Evolutionary conservation across 1,140 invertebrate species (phyloP), one percentile per base, ranked within the genome.

Genomic region (Elysia chlorotica): DNA sequence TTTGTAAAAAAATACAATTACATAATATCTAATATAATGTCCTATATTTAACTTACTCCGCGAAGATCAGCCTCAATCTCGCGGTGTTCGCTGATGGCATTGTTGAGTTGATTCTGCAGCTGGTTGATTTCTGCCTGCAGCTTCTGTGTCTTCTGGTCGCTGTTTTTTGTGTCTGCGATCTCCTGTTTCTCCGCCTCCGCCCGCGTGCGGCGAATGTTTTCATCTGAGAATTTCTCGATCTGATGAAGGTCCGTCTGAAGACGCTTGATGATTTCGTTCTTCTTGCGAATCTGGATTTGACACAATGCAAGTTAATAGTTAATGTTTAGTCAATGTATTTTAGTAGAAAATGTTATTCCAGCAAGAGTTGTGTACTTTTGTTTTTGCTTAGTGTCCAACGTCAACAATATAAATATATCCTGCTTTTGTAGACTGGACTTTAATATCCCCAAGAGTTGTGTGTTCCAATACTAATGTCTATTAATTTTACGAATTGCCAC

Each of bases 151-250:
- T 83, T 86, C 38, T 85, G 84, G 35, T 88, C 86, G 65, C 84
- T 85, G 70, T 83, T 86, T 71, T 87, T 88, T 38, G 75, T 74
- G 65, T 88, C 86, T 19, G 83, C 79, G 36, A 78, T 74, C 62
- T 86, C 82, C 57, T 87, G 83, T 74, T 85, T 86, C 33, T 87
- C 86, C 25, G 84, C 83, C 63, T 88, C 87, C 56, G 78, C 72
- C 63, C 83, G 83, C 0, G 82, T 79, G 30, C 85, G 68, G 0
- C 79, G 72, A 41, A 84, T 87, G 36, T 83, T 79, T 25, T 88
- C 87, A 61, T 87, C 84, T 28, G 87, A 83, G 71, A 80, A 82
- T 71, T 87, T 88, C 62, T 87, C 83, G 62, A 88, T 86, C 62
- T 84, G 81, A 53, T 84, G 83, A 21, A 87, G 76, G 41, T 86